Percentiles rank a stretch among this genome's conserved stretches.
These are phyloP conservation scores for Timema podura DNA, from an alignment of 2,888 invertebrate species.

Conservation along the genomic window DNA sequence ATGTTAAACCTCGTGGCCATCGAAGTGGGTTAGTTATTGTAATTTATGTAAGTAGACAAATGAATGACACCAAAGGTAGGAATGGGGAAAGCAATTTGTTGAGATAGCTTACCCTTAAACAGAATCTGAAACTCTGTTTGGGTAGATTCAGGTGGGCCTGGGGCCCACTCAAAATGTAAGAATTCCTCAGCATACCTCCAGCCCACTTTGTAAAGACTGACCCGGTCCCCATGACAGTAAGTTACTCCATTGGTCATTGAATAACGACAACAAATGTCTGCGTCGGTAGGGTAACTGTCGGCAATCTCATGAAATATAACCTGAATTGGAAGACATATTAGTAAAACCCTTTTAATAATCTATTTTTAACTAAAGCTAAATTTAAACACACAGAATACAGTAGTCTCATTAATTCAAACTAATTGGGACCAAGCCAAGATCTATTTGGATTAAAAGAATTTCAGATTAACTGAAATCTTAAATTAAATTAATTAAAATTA, in stretches of 20 bases:
- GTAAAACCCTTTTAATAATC: too few relatives aligned
- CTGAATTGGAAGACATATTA: slow-evolving; percentile 21
- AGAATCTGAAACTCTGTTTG: slow-evolving; percentile 27
- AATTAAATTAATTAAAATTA: neutral
- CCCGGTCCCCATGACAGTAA: slow-evolving; percentile 25
- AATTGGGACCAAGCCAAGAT: neutral
- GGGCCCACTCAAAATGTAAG: slow-evolving; percentile 25
- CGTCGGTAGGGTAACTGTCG: slow-evolving; percentile 32
- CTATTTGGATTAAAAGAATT: neutral
- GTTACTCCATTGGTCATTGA: slow-evolving; percentile 30
- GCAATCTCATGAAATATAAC: slow-evolving; percentile 33
- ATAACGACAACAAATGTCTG: slow-evolving; percentile 32
- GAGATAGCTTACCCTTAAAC: slow-evolving; percentile 27
- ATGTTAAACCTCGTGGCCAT: too few relatives aligned
- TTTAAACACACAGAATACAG: neutral
- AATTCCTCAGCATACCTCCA: slow-evolving; percentile 30
- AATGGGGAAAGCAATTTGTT: slow-evolving; percentile 8
- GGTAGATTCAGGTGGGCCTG: slow-evolving; percentile 18
- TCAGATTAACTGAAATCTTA: neutral
- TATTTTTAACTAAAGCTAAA: too few relatives aligned
- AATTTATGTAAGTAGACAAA: too few relatives aligned
- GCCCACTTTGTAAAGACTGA: slow-evolving; percentile 31
- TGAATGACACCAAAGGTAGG: neutral
- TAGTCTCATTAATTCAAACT: neutral
- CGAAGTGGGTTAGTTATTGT: too few relatives aligned